Evolutionary conservation across 2,888 invertebrate genomes (phyloP).

Genomic region (Lithosia quadra): DNA sequence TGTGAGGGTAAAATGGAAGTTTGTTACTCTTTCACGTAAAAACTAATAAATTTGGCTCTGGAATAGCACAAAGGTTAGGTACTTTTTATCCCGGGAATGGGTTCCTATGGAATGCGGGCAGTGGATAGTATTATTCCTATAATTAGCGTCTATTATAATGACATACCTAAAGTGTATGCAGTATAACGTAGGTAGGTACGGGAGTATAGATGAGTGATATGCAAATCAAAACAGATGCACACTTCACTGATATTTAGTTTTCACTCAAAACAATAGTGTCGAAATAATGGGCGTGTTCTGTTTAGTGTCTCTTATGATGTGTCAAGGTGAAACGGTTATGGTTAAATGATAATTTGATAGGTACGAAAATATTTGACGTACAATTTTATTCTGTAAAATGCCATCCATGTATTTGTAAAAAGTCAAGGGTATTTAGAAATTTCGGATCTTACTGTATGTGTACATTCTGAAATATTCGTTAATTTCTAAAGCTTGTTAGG

Average conservation of each 20-base stretch:
- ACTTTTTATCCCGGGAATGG: too few species aligned
- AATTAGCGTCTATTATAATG: too few species aligned
- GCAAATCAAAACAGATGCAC: slow-evolving; percentile 51
- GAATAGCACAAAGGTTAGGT: too few species aligned
- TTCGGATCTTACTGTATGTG: not conserved
- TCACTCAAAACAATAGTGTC: slow-evolving; percentile 52
- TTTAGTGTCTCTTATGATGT: slow-evolving; percentile 44
- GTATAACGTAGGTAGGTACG: not conserved
- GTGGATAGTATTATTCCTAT: too few species aligned
- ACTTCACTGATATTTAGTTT: slow-evolving; percentile 58
- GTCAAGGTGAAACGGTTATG: slow-evolving; percentile 47
- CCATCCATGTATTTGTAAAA: not conserved
- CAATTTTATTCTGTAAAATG: slow-evolving; percentile 16
- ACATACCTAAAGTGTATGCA: too few species aligned
- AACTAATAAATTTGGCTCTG: too few species aligned
- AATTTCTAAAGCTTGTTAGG: not conserved
- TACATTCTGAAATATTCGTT: not conserved
- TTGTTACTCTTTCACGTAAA: too few species aligned
- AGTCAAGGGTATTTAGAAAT: slow-evolving; percentile 2
- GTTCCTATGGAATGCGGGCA: too few species aligned
- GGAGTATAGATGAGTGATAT: slow-evolving; percentile 46
- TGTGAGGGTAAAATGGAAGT: too few species aligned
- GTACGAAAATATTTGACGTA: slow-evolving; percentile 35
- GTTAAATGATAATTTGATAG: slow-evolving; percentile 43
- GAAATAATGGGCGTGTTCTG: slow-evolving; percentile 56